Evolutionary conservation across 1,140 invertebrate species (phyloP).

Genomic region (Linepithema humile): DNA sequence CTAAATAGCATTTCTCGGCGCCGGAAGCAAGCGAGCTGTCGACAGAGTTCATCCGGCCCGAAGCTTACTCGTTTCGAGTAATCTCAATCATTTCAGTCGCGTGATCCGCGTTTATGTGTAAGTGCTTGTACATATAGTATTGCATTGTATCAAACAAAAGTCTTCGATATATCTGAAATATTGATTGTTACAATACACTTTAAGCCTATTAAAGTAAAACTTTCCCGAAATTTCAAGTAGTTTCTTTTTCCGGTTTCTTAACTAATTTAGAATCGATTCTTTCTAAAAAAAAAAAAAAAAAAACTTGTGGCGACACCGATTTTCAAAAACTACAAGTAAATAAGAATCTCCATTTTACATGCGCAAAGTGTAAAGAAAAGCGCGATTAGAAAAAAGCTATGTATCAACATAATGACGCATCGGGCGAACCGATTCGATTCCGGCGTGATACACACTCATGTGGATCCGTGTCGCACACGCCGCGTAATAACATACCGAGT

Average conservation of each 20-base stretch:
- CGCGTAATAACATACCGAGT: constrained; percentile 78
- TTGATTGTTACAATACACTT: neutral
- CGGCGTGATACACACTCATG: neutral
- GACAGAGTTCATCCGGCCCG: constrained; percentile 6
- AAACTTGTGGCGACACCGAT: no score
- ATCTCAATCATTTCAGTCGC: neutral
- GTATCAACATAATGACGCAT: constrained; percentile 20
- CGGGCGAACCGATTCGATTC: constrained; percentile 37
- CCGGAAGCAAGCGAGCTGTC: constrained; percentile 20
- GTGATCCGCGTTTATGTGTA: neutral
- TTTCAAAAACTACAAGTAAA: no score
- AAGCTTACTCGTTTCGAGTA: neutral
- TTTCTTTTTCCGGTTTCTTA: no score
- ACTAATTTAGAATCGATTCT: no score
- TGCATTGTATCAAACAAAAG: no score
- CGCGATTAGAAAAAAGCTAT: neutral
- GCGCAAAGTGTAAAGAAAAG: neutral
- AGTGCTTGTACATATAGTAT: neutral
- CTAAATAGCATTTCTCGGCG: constrained; percentile 27
- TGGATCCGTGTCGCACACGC: neutral
- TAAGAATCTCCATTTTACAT: neutral
- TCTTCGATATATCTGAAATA: neutral
- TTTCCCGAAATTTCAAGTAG: no score
- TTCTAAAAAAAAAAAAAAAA: neutral
- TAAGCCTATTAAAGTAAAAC: neutral